A percentile compares a stretch with the other conserved stretches of the same genome.
phyloP scores from a whole-genome alignment of 2,888 invertebrate genomes.

The Polyommatus icarus region DNA sequence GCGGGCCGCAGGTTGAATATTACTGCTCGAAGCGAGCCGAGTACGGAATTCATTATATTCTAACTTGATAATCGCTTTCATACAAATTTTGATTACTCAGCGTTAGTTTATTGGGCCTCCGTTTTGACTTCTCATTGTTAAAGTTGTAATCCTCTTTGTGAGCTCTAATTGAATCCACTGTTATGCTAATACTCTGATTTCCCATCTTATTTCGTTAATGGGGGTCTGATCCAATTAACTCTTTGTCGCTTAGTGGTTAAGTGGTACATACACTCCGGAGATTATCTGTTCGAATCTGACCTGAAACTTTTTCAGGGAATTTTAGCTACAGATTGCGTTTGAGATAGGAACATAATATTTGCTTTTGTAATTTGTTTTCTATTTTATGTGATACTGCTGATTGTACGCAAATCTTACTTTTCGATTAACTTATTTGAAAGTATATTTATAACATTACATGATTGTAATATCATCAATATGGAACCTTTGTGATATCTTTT shows the following conservation, averaged over 20 bases:
- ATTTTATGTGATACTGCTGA: neutral
- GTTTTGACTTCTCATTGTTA: slow-evolving; percentile 77
- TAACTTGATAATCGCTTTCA: slow-evolving; percentile 64
- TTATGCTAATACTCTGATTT: slow-evolving; percentile 81
- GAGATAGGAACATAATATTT: neutral
- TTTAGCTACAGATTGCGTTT: neutral
- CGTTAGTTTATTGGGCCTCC: slow-evolving; percentile 70
- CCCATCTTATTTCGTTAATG: slow-evolving; percentile 81
- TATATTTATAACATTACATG: no score
- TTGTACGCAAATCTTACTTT: neutral
- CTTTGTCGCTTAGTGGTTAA: slow-evolving; percentile 9
- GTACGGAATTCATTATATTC: slow-evolving; percentile 67
- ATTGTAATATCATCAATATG: no score
- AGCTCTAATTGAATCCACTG: slow-evolving; percentile 79
- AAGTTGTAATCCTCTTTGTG: slow-evolving; percentile 81
- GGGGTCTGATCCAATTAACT: slow-evolving; percentile 76
- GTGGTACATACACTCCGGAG: neutral
- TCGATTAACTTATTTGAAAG: neutral
- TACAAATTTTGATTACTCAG: slow-evolving; percentile 76
- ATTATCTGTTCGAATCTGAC: neutral
- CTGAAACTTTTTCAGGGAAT: neutral
- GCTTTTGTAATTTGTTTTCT: neutral
- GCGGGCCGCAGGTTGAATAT: no score
- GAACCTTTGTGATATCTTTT: no score
- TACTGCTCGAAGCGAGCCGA: slow-evolving; percentile 42